Conservation (phyloP, 1,140 invertebrate species). For the Catajapyx aquilonaris region DNA sequence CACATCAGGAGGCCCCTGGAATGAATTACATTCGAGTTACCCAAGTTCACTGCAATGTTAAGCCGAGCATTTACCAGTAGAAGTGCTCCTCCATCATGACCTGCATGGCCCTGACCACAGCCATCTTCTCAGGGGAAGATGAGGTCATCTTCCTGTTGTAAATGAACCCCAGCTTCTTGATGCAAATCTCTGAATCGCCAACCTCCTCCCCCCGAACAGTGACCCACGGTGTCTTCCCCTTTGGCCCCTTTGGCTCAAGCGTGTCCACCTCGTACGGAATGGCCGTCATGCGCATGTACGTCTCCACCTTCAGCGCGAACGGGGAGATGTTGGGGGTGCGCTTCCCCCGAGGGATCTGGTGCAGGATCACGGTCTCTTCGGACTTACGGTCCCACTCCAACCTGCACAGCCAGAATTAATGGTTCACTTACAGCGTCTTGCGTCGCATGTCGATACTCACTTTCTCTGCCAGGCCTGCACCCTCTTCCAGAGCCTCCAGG, state of each 20-base stretch:
- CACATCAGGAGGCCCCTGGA: too few relatives aligned
- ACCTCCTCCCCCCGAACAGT: constrained; percentile 20
- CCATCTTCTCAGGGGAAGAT: constrained; percentile 6
- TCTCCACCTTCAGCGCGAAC: constrained; percentile 16
- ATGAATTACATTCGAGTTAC: too few relatives aligned
- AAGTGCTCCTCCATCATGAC: constrained; percentile 13
- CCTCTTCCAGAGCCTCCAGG: too few relatives aligned
- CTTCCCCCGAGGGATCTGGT: constrained; percentile 6
- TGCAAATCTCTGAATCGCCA: constrained; percentile 17
- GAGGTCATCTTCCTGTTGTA: too few relatives aligned
- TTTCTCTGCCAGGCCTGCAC: too few relatives aligned
- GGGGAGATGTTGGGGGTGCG: constrained; percentile 16
- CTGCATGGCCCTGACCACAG: constrained; percentile 7
- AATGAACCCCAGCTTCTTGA: constrained; percentile 11
- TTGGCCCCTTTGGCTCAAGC: constrained; percentile 8
- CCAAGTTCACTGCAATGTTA: too few relatives aligned
- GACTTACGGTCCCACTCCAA: too few relatives aligned
- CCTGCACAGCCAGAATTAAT: too few relatives aligned
- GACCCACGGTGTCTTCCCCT: constrained; percentile 22
- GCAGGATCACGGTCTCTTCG: too few relatives aligned
- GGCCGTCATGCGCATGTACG: constrained; percentile 15
- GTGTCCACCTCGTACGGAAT: constrained; percentile 15
- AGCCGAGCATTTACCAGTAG: constrained; percentile 8
- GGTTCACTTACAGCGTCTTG: too few relatives aligned
- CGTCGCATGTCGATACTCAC: too few relatives aligned